Conservation (phyloP, 2,113 vertebrate species). For the Jaculus jaculus region DNA sequence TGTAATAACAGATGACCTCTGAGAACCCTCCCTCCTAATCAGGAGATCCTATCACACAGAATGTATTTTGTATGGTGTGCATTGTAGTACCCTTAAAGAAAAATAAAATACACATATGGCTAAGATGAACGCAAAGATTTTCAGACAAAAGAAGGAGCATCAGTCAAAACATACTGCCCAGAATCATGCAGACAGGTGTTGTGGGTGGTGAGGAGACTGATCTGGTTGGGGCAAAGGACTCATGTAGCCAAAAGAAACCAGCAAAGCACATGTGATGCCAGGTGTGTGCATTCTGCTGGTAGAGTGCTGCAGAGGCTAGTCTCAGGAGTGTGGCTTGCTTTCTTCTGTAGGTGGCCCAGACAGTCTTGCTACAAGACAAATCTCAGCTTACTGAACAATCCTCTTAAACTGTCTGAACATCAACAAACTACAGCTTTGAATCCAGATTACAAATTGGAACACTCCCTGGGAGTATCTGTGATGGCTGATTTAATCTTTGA, state of each 20-base stretch:
- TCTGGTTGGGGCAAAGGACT: neutral
- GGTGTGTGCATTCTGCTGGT: neutral
- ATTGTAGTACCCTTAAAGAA: neutral
- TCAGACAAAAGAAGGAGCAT: neutral
- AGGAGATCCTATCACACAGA: neutral
- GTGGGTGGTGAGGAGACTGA: neutral
- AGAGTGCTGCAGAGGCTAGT: neutral
- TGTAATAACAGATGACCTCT: neutral
- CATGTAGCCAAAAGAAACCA: neutral
- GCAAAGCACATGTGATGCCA: neutral
- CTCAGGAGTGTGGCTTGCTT: slow-evolving; percentile 32
- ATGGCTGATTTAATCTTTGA: slow-evolving; percentile 14
- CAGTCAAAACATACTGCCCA: neutral
- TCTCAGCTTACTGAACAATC: slow-evolving; percentile 78
- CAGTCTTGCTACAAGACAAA: slow-evolving; percentile 76
- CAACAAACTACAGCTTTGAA: slow-evolving; percentile 71
- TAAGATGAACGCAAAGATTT: neutral
- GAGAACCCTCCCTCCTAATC: neutral
- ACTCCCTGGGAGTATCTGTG: neutral
- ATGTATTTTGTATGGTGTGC: neutral
- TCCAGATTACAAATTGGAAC: slow-evolving; percentile 64
- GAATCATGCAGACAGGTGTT: neutral
- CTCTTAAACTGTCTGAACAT: slow-evolving; percentile 78
- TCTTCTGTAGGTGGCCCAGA: slow-evolving; percentile 68
- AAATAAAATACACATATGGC: neutral